phyloP scores from a whole-genome alignment of 2,113 vertebrate species.

The Entelurus aequoreus region DNA sequence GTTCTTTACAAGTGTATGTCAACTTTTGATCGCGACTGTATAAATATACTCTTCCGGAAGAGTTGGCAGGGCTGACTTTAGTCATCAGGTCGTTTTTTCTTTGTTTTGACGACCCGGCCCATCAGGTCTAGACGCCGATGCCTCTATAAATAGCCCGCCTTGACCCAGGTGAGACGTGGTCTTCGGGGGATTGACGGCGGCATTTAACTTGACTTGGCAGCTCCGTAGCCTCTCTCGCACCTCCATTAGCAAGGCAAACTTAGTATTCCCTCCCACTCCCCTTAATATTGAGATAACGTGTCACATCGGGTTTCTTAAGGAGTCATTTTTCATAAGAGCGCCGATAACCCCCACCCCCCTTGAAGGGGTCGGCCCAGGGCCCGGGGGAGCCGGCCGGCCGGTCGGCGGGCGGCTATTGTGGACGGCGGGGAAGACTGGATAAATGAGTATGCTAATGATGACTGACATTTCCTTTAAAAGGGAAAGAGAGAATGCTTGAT shows the following conservation, averaged over 20 bases:
- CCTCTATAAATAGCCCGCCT: conserved; percentile 39
- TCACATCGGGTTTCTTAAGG: conserved; percentile 52
- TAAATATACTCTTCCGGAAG: no score
- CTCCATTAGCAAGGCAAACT: conserved; percentile 65
- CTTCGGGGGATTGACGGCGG: conserved; percentile 59
- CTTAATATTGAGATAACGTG: conserved; percentile 68
- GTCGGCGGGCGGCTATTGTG: conserved; percentile 32
- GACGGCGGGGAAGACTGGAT: conserved; percentile 46
- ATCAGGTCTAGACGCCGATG: conserved; percentile 12
- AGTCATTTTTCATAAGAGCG: conserved; percentile 70
- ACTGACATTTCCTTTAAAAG: conserved; percentile 65
- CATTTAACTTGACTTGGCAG: conserved; percentile 65
- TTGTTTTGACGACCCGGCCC: not conserved
- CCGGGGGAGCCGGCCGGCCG: conserved; percentile 1
- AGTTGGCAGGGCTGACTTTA: not conserved
- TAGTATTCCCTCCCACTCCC: conserved; percentile 61
- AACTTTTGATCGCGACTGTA: no score
- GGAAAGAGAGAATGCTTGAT: conserved; percentile 33
- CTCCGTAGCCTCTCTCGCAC: conserved; percentile 55
- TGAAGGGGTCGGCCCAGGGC: conserved; percentile 43
- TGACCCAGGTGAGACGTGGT: conserved; percentile 17
- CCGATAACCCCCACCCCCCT: conserved; percentile 56
- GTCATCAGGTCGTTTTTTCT: not conserved
- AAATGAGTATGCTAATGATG: conserved; percentile 71
- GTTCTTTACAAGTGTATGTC: no score